Percentiles rank a stretch among this genome's conserved stretches.
Conservation (phyloP, 2,797 vertebrate genomes). For the Prionace glauca region DNA sequence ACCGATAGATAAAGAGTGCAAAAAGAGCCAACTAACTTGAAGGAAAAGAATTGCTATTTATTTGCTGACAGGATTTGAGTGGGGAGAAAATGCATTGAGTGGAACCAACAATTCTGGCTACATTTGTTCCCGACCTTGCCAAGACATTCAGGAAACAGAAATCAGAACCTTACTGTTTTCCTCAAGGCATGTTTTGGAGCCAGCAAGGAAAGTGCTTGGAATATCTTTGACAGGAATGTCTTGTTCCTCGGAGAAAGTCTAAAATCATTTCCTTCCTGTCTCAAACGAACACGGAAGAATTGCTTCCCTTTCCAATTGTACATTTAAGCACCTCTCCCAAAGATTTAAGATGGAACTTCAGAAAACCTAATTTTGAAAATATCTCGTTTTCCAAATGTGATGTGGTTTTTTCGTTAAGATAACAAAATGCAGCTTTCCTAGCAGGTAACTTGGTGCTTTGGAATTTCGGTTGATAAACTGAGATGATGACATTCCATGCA, state of each 20-base stretch:
- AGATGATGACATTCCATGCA: background rate
- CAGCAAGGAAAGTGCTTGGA: conserved; percentile 28
- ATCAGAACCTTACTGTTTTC: conserved; percentile 32
- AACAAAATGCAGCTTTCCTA: conserved; percentile 9
- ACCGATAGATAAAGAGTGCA: background rate
- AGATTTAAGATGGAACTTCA: background rate
- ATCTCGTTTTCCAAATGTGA: background rate
- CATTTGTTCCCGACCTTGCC: background rate
- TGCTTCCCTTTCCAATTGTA: conserved; percentile 23
- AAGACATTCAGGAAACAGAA: conserved; percentile 27
- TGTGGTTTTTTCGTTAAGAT: background rate
- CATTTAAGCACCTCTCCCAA: background rate
- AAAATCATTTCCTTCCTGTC: conserved; percentile 28
- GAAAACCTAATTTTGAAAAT: background rate
- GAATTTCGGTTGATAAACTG: background rate
- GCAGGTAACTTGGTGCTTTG: background rate
- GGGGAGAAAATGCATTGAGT: conserved; percentile 3
- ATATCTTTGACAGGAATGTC: conserved; percentile 36
- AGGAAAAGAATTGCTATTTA: background rate
- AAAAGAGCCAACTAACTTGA: background rate
- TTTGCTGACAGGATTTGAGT: background rate
- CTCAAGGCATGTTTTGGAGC: background rate
- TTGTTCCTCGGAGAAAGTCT: conserved; percentile 34
- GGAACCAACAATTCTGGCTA: background rate
- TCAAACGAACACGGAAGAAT: conserved; percentile 29